Evolutionary conservation across 2,888 invertebrate species (phyloP), one percentile per base, ranked within the genome.

Genomic region (Lingula anatina): DNA sequence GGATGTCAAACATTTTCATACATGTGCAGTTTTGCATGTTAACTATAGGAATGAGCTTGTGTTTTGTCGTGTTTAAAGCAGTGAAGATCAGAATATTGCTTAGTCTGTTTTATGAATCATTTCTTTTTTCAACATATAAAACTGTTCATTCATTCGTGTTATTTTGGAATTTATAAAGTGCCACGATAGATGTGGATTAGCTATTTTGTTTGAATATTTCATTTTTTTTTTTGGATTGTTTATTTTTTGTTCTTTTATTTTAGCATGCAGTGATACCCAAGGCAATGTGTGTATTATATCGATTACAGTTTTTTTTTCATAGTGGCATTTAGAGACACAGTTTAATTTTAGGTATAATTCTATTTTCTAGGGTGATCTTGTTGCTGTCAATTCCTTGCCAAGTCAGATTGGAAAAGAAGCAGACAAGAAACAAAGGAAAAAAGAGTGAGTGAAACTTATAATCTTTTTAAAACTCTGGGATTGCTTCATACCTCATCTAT

Each of bases 331-430:
- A n/a, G n/a, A n/a, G n/a, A n/a, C n/a, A n/a, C n/a, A n/a, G n/a
- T n/a, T n/a, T n/a, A n/a, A n/a, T n/a, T 2, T n/a, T 21, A 37
- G 15, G 36, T 37, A 41, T 23, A 9, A 5, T 50, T 18, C 44
- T 39, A 18, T 25, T 48, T 61, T 60, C 26, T 57, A 73, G 72
- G 63, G 63, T 23, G 68, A 73, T 7, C 56, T 73, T 21, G 71
- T 73, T 18, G 64, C 64, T 47, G 63, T 70, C 9, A 73, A 70
- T 47, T 54, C 68, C 5, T 43, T 68, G 35, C 76, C 76, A 37
- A 66, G 64, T 36, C 71, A 72, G 47, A 63, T 65, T 25, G 62
- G 67, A 9, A 76, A 76, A 50, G 75, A 76, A 51, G 59, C 66
- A 20, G 74, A 75, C 51, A 70, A 68, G 53, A 47, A 73, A 20